These are phyloP conservation scores for Scelioninae gen. 1 DNA, from an alignment of 2,888 invertebrate genomes.

Conservation along the genomic window DNA sequence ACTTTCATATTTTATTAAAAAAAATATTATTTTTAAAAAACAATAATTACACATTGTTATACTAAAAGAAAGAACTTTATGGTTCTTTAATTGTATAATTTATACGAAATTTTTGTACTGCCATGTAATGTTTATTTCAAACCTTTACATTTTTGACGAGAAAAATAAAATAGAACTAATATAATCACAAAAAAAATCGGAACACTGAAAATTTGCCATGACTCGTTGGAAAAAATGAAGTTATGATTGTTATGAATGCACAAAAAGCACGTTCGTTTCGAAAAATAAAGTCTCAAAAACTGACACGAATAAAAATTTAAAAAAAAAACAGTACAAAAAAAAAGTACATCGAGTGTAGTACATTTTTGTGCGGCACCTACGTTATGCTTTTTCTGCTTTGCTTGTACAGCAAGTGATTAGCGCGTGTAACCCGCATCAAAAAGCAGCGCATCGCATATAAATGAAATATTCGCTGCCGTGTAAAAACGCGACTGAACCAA, in stretches of 20 bases:
- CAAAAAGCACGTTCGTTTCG: conserved; percentile 17
- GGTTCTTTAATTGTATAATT: too few species aligned
- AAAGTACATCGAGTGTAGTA: conserved; percentile 23
- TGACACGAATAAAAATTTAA: conserved; percentile 38
- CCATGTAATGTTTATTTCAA: background rate
- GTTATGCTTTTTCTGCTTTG: conserved; percentile 30
- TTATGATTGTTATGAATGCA: conserved; percentile 17
- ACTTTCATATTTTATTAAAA: too few species aligned
- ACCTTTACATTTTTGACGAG: background rate
- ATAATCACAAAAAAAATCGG: conserved; percentile 7
- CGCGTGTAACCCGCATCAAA: conserved; percentile 50
- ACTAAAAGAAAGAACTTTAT: too few species aligned
- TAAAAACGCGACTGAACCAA: conserved; percentile 42
- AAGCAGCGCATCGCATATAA: conserved; percentile 46
- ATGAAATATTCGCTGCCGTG: conserved; percentile 46
- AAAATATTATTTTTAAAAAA: too few species aligned
- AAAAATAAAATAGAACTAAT: background rate
- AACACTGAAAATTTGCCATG: conserved; percentile 18
- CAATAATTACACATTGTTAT: too few species aligned
- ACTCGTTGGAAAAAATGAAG: conserved; percentile 31
- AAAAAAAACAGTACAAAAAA: conserved; percentile 12
- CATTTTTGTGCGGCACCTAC: conserved; percentile 13
- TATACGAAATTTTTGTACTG: too few species aligned
- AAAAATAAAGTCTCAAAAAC: conserved; percentile 40
- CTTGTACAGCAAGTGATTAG: conserved; percentile 54